Percentiles rank a stretch among this genome's conserved stretches.
phyloP scores from a whole-genome alignment of 2,797 vertebrate species.

The Oreochromis mossambicus region DNA sequence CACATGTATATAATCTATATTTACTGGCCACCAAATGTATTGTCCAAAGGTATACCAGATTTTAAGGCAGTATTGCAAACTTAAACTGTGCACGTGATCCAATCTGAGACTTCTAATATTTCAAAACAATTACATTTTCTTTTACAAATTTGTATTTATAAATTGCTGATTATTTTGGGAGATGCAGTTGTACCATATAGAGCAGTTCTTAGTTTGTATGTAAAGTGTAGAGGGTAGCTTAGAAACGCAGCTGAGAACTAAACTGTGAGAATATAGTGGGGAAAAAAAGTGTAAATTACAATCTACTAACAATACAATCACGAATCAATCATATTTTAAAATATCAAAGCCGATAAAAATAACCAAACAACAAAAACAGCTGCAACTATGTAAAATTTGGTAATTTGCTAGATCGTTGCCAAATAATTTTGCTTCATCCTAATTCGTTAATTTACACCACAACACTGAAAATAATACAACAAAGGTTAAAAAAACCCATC shows the following conservation, averaged over 20 bases:
- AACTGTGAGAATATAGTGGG: not conserved
- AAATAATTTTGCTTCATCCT: not conserved
- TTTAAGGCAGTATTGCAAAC: not conserved
- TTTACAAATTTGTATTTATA: not conserved
- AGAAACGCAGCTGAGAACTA: not conserved
- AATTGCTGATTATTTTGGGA: not conserved
- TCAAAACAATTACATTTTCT: not conserved
- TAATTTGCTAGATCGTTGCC: not conserved
- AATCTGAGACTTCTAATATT: not conserved
- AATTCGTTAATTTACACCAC: not conserved
- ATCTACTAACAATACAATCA: not conserved
- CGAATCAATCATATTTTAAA: not conserved
- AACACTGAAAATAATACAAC: not conserved
- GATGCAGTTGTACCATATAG: not conserved
- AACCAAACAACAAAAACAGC: not conserved
- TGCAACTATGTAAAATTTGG: not conserved
- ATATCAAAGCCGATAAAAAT: not conserved
- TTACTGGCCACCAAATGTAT: not conserved
- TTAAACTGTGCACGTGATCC: not conserved
- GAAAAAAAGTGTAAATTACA: not conserved
- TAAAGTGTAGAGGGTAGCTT: not conserved
- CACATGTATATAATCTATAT: not conserved
- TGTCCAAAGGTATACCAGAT: not conserved
- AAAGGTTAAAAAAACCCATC: fast-evolving
- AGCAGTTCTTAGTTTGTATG: not conserved